phyloP scores from a whole-genome alignment of 2,113 vertebrate species.

The Crypturellus undulatus region DNA sequence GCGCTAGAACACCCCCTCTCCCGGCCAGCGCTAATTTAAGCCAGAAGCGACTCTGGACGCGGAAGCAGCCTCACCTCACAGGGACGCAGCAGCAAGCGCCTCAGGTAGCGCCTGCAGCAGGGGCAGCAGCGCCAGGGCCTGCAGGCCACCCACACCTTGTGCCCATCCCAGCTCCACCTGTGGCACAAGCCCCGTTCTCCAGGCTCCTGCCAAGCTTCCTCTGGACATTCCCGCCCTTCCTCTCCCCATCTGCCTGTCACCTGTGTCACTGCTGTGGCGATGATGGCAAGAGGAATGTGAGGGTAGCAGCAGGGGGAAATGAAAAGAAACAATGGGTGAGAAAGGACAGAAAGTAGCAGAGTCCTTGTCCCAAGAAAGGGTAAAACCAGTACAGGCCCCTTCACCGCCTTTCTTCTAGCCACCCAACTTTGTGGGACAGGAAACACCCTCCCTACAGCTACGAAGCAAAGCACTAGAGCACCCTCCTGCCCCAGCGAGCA shows the following conservation, averaged over 20 bases:
- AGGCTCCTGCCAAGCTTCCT: neutral
- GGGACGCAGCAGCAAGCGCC: neutral
- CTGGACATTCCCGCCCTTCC: fast-evolving
- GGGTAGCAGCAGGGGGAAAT: no score
- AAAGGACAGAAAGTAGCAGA: neutral
- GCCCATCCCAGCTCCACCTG: neutral
- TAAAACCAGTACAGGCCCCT: neutral
- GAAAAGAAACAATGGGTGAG: neutral
- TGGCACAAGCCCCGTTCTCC: neutral
- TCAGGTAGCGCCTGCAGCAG: fast-evolving
- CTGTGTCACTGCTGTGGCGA: fast-evolving
- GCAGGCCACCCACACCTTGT: fast-evolving
- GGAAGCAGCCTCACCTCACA: neutral
- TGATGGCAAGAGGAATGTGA: fast-evolving
- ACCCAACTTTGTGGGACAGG: neutral
- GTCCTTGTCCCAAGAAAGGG: neutral
- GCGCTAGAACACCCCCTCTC: neutral
- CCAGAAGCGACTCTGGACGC: neutral
- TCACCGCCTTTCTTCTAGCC: neutral
- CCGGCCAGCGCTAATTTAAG: neutral
- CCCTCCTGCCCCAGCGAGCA: neutral
- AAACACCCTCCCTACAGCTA: neutral
- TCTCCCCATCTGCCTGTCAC: neutral
- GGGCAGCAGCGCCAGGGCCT: no score
- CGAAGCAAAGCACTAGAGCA: neutral